Conservation (phyloP, 2,888 invertebrate genomes). For the Scaptomyza tumidula region DNA sequence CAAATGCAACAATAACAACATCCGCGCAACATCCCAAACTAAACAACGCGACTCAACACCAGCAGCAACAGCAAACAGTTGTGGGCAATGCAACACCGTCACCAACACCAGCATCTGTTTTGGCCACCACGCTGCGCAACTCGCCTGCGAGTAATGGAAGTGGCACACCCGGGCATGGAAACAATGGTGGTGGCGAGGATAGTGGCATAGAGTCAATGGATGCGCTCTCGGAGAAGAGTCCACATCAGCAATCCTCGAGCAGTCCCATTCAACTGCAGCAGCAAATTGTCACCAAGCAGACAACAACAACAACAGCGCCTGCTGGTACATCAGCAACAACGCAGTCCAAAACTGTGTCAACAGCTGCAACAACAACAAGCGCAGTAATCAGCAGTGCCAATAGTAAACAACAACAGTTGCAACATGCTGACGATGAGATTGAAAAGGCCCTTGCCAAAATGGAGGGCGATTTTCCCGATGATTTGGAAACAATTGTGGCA, state of each 20-base stretch:
- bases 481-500: constrained; percentile 65
- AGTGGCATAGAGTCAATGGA: constrained; percentile 97
- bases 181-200: constrained; percentile 89
- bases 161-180: constrained; percentile 85
- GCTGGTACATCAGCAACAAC: constrained; percentile 20
- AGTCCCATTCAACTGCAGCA: constrained; percentile 85
- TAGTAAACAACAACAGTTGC: constrained; percentile 24
- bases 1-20: constrained; percentile 19
- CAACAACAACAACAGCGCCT: constrained; percentile 8
- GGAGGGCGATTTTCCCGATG: constrained; percentile 85
- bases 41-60: constrained; percentile 32
- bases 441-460: constrained; percentile 90
- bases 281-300: constrained; percentile 34
- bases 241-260: constrained; percentile 90
- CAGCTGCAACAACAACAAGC: constrained; percentile 13
- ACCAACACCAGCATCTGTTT: constrained; percentile 54
- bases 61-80: constrained; percentile 17
- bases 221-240: constrained; percentile 95
- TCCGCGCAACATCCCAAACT: constrained; percentile 22
- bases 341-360: constrained; percentile 14
- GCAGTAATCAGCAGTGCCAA: constrained; percentile 33
- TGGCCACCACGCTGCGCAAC: constrained; percentile 73
- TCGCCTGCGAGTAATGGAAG: constrained; percentile 84
- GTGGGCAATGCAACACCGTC: constrained; percentile 28
- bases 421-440: constrained; percentile 84